These are phyloP conservation scores for Scopus umbretta DNA, from an alignment of 2,113 vertebrate genomes.

Conservation along the genomic window DNA sequence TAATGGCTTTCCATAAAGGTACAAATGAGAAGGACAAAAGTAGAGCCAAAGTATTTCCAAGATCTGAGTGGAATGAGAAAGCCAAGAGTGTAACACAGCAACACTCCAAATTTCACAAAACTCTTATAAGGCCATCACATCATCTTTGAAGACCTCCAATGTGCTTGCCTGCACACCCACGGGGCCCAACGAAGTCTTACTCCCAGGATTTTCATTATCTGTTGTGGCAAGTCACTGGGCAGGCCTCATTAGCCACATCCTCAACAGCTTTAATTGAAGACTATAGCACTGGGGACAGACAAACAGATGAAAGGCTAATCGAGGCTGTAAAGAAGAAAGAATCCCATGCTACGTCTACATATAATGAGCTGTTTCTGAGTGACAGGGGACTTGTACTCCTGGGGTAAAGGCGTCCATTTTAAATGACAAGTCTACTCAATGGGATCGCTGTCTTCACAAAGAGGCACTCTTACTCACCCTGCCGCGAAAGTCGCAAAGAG, in stretches of 20 bases:
- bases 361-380: conserved; percentile 10
- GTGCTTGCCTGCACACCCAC: rapidly evolving
- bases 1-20: background rate
- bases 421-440: conserved; percentile 40
- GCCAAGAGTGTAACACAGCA: background rate
- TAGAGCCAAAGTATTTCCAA: background rate
- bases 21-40: background rate
- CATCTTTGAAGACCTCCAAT: background rate
- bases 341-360: background rate
- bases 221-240: background rate
- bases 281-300: background rate
- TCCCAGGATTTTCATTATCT: background rate
- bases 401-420: conserved; percentile 28
- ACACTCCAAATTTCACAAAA: background rate
- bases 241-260: background rate
- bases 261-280: background rate
- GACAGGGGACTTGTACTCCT: conserved; percentile 21
- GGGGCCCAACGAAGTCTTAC: background rate
- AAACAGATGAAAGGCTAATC: background rate
- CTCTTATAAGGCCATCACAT: background rate
- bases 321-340: background rate
- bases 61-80: background rate
- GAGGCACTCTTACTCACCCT: conserved; percentile 19
- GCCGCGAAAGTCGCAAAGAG: background rate
- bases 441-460: conserved; percentile 20